Conservation (phyloP, 2,888 invertebrate genomes). For the Drosophila atripex region DNA sequence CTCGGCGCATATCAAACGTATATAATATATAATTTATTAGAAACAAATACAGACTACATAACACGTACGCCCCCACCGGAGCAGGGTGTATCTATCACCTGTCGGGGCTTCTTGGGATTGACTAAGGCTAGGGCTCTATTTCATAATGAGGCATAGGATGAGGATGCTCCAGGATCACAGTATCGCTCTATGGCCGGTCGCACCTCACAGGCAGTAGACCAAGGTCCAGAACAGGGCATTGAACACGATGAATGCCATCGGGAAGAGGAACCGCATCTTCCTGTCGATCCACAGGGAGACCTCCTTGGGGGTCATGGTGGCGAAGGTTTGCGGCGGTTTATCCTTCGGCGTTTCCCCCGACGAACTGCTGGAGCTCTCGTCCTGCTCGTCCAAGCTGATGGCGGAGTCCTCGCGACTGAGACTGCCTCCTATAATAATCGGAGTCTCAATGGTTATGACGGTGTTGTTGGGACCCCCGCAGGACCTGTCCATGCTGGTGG, state of each 20-base stretch:
- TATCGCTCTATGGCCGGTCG: conserved; percentile 2
- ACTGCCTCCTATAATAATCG: conserved; percentile 87
- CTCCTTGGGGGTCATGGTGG: conserved; percentile 95
- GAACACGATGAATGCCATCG: conserved; percentile 90
- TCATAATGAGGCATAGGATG: conserved; percentile 26
- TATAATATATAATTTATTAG: conserved; percentile 47
- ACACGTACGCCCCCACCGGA: conserved; percentile 8
- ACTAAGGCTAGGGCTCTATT: conserved; percentile 12
- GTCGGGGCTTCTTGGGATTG: conserved; percentile 22
- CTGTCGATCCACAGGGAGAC: conserved; percentile 93
- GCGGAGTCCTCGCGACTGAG: conserved; percentile 53
- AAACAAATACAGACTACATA: conserved; percentile 40
- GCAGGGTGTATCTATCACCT: conserved; percentile 21
- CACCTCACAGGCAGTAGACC: conserved; percentile 86
- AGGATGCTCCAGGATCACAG: conserved; percentile 44
- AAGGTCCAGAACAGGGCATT: conserved; percentile 92
- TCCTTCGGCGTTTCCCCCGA: conserved; percentile 39
- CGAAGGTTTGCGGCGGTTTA: conserved; percentile 65
- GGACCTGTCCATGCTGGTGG: conserved; percentile 80
- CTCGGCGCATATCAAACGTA: conserved; percentile 5
- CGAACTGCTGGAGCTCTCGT: conserved; percentile 42
- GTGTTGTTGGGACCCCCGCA: conserved; percentile 47
- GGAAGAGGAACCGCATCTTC: conserved; percentile 91
- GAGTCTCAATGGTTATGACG: conserved; percentile 81
- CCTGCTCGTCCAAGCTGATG: conserved; percentile 55